These are phyloP conservation scores for Coecobrya sp. DNA, from an alignment of 2,888 invertebrate species.

Conservation along the genomic window DNA sequence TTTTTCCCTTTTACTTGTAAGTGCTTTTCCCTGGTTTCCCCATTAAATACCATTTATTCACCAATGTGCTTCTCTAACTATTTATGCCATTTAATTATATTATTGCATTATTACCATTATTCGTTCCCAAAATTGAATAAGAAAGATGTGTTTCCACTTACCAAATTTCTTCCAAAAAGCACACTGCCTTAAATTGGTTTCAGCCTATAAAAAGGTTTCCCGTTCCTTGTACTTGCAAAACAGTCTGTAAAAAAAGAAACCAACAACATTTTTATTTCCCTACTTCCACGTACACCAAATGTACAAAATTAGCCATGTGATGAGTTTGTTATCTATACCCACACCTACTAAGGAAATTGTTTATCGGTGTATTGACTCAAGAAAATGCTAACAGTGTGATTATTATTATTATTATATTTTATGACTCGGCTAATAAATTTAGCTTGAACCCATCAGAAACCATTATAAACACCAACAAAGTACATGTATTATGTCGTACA, in stretches of 20 bases:
- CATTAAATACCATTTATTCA: neutral
- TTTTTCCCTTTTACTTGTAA: neutral
- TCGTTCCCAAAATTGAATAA: no score
- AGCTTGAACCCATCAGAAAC: slow-evolving; percentile 14
- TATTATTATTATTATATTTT: slow-evolving; percentile 6
- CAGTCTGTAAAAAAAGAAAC: neutral
- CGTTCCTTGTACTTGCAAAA: neutral
- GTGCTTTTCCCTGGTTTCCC: neutral
- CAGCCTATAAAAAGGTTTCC: neutral
- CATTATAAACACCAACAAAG: neutral
- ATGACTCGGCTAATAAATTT: slow-evolving; percentile 38
- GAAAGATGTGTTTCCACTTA: neutral
- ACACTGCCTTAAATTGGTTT: neutral
- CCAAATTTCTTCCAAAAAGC: neutral
- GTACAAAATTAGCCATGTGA: neutral
- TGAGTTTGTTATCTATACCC: neutral
- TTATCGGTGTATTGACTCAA: neutral
- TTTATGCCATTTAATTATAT: neutral
- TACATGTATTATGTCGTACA: neutral
- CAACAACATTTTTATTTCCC: neutral
- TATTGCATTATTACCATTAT: no score
- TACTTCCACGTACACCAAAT: neutral
- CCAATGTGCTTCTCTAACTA: neutral
- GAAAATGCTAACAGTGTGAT: neutral
- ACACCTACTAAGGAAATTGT: slow-evolving; percentile 2